Evolutionary conservation across 2,888 invertebrate species (phyloP), one percentile per base, ranked within the genome.

Genomic region (Eilema depressum): DNA sequence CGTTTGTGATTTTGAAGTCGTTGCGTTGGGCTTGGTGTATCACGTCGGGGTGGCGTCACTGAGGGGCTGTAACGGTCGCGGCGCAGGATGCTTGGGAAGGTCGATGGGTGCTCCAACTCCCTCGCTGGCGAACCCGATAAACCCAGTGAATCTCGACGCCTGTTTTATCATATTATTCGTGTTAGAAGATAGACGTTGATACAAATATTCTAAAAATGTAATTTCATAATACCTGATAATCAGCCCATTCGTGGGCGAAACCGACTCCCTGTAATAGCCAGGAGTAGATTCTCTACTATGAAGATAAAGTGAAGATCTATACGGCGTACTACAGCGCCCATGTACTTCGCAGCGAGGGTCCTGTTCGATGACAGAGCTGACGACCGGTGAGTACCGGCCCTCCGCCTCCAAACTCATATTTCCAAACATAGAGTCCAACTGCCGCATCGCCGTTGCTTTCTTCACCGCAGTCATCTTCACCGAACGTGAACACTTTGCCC

Each of bases 321-420:
- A 91, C 26, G 94, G 93, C 67, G 94, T 93, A 75, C 90, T 88
- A 87, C 93, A 93, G 56, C 95, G 91, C 60, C 97, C 97, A 89
- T 97, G 97, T 53, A 97, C 97, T 85, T 97, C 97, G 87, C 97
- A 98, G 76, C 96, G 96, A 76, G 95, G 94, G 89, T 95, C 95
- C 83, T 93, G 93, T 82, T 97, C 97, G 65, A 96, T 93, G 83
- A 96, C 95, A 59, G 96, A 95, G 87, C 91, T 94, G 80, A 95
- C 95, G 68, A 92, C 77, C 65, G 95, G 92, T 70, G 93, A 94
- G 71, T 90, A 91, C 63, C 94, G 90, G 68, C 94, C 93, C 84
- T 91, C 92, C 59, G 91, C 92, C 59, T 96, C 96, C 82, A 97
- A 87, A 86, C 95, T 96, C 83, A 97, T 96, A 85, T 96, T 96